phyloP scores from a whole-genome alignment of 2,113 vertebrate genomes.

The Taxidea taxus region DNA sequence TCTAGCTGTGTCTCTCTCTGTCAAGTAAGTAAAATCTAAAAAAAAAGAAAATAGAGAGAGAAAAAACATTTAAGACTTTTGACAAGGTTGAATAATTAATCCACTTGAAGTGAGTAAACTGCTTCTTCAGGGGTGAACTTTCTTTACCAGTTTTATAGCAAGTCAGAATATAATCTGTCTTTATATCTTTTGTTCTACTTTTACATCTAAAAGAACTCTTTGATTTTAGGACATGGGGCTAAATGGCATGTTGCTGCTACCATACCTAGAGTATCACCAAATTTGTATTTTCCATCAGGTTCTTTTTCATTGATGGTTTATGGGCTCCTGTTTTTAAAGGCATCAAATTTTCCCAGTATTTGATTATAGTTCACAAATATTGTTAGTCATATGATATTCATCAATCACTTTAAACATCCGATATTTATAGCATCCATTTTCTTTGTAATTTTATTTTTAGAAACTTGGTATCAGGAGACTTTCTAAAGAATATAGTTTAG shows the following conservation, averaged over 20 bases:
- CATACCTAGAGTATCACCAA: not conserved
- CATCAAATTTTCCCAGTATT: not conserved
- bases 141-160: slow-evolving; percentile 42
- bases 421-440: not conserved
- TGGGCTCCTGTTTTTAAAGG: not conserved
- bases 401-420: not conserved
- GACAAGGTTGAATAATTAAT: slow-evolving; percentile 14
- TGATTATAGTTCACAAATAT: not conserved
- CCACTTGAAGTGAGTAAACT: slow-evolving; percentile 22
- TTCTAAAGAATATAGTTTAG: too few species aligned
- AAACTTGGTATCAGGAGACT: not conserved
- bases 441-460: slow-evolving; percentile 4
- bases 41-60: too few species aligned
- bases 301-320: not conserved
- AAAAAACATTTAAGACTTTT: not conserved
- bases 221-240: slow-evolving; percentile 21
- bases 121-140: slow-evolving; percentile 25
- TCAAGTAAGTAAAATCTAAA: too few species aligned
- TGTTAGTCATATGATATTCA: not conserved
- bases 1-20: too few species aligned
- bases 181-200: slow-evolving; percentile 54
- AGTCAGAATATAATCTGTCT: slow-evolving; percentile 57
- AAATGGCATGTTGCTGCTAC: not conserved
- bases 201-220: slow-evolving; percentile 64
- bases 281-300: not conserved